phyloP scores from a whole-genome alignment of 2,113 vertebrate genomes.

The Gymnorhina tibicen region DNA sequence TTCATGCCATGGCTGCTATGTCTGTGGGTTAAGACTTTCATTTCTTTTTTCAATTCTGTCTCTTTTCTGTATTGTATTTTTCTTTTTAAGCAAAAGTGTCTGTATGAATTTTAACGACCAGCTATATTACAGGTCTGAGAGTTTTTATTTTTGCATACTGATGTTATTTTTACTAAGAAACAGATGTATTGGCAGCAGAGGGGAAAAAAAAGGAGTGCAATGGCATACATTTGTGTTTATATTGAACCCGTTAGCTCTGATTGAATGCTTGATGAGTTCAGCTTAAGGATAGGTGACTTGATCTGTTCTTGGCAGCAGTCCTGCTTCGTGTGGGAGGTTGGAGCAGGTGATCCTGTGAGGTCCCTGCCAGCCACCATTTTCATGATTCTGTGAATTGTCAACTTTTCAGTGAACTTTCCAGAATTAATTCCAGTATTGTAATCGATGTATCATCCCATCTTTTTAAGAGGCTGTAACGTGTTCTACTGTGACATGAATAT shows the following conservation, averaged over 20 bases:
- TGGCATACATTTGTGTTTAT: neutral
- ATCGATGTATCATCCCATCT: neutral
- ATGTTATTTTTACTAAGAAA: constrained; percentile 16
- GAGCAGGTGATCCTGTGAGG: neutral
- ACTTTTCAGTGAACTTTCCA: neutral
- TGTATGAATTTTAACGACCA: neutral
- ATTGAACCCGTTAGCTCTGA: neutral
- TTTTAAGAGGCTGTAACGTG: neutral
- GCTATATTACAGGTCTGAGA: neutral
- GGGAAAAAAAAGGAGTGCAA: neutral
- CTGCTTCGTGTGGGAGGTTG: neutral
- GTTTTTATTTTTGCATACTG: neutral
- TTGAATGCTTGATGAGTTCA: neutral
- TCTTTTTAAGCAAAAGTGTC: neutral
- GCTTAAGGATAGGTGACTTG: neutral
- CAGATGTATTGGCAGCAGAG: neutral
- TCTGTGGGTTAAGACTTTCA: constrained; percentile 27
- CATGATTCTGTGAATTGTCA: neutral
- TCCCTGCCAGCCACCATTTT: neutral
- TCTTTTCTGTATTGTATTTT: neutral
- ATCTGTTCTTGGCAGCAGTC: neutral
- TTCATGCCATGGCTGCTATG: constrained; percentile 41
- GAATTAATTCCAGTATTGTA: neutral
- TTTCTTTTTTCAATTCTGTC: neutral
- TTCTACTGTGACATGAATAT: neutral